Evolutionary conservation across 2,113 vertebrate species (phyloP).

Genomic region (Xiphorhynchus elegans): DNA sequence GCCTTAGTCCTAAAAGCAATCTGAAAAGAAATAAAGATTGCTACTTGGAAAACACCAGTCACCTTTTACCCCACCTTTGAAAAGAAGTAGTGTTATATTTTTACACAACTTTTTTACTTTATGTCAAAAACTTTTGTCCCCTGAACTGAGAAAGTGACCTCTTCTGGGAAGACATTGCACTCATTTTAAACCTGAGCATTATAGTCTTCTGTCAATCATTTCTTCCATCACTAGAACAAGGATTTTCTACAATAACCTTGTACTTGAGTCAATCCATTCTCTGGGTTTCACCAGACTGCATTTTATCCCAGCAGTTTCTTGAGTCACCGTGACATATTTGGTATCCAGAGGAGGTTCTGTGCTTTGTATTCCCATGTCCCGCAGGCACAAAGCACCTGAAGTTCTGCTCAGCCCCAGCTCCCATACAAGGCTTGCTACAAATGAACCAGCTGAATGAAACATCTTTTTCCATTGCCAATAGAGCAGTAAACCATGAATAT

Average conservation of each 20-base stretch:
- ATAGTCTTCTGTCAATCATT: background rate
- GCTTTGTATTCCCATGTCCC: background rate
- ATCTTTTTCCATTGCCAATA: background rate
- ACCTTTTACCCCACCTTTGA: background rate
- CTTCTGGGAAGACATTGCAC: background rate
- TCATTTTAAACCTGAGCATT: background rate
- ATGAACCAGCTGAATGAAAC: background rate
- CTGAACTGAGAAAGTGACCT: slow-evolving; percentile 1
- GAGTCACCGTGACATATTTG: background rate
- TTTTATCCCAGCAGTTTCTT: background rate
- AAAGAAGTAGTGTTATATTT: background rate
- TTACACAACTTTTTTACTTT: background rate
- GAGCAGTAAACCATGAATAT: background rate
- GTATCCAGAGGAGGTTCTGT: background rate
- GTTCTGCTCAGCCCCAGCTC: background rate
- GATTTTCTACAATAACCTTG: slow-evolving; percentile 28
- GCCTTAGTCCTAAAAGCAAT: background rate
- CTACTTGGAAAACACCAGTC: background rate
- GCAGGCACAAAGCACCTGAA: background rate
- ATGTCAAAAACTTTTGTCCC: background rate
- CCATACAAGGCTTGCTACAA: background rate
- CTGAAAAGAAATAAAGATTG: background rate
- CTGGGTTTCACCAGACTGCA: background rate
- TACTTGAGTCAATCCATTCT: background rate
- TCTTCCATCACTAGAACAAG: background rate